A percentile compares a stretch with the other conserved stretches of the same genome.
Evolutionary conservation across 2,113 vertebrate species (phyloP).

Genomic region (Alces alces): DNA sequence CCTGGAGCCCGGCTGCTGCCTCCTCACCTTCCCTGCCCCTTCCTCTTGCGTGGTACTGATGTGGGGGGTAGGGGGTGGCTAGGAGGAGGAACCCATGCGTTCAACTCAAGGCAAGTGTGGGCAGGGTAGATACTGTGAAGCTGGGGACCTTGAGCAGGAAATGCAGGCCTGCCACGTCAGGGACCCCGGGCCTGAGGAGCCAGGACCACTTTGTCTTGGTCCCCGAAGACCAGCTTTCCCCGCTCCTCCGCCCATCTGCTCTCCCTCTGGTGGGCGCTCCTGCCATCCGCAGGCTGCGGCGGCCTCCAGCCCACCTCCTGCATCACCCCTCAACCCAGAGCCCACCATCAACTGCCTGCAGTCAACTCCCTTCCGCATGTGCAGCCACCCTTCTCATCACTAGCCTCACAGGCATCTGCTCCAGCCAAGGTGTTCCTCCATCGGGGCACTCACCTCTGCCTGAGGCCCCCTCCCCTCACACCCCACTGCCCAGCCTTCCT

Average conservation of each 20-base stretch:
- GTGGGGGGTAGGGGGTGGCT: rapidly evolving
- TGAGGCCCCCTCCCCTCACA: neutral
- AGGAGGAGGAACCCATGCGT: neutral
- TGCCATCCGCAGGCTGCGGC: no score
- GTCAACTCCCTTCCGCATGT: neutral
- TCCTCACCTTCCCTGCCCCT: no score
- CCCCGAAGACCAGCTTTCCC: neutral
- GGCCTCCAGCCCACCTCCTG: neutral
- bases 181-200: rapidly evolving
- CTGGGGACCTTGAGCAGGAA: neutral
- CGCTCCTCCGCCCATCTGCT: rapidly evolving
- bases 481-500: neutral
- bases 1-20: neutral
- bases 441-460: neutral
- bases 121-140: rapidly evolving
- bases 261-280: neutral
- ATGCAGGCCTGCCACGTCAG: rapidly evolving
- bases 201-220: neutral
- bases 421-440: neutral
- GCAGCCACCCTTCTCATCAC: neutral
- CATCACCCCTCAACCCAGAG: neutral
- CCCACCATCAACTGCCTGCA: neutral
- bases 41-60: neutral
- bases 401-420: neutral
- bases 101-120: neutral